Percentiles rank a stretch among this genome's conserved stretches.
phyloP scores from a whole-genome alignment of 1,140 invertebrate species.

The Xylocopa sonorina region DNA sequence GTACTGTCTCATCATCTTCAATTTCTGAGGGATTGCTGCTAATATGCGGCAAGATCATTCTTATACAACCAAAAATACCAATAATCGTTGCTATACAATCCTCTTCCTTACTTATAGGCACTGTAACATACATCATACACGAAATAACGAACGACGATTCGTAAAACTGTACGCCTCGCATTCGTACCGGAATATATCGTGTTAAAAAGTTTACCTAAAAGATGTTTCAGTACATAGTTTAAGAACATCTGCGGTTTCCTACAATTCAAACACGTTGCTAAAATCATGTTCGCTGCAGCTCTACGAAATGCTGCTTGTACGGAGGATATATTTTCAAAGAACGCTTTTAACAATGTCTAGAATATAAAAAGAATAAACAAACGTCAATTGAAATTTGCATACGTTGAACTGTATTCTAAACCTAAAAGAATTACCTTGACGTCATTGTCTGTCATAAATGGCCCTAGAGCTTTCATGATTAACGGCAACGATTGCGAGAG shows the following conservation, averaged over 20 bases:
- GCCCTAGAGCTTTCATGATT: slow-evolving; percentile 87
- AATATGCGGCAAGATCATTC: slow-evolving; percentile 84
- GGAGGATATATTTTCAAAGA: slow-evolving; percentile 86
- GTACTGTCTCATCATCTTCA: slow-evolving; percentile 61
- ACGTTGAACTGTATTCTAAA: slow-evolving; percentile 14
- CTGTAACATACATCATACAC: slow-evolving; percentile 82
- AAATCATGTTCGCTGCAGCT: slow-evolving; percentile 85
- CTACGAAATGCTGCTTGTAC: slow-evolving; percentile 84
- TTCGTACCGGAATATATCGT: background rate
- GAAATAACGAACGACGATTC: too few relatives aligned
- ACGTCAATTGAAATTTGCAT: slow-evolving; percentile 51
- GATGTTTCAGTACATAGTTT: slow-evolving; percentile 83
- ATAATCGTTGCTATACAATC: slow-evolving; percentile 82
- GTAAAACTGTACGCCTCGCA: slow-evolving; percentile 14
- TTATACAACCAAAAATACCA: slow-evolving; percentile 86
- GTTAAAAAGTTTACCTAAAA: slow-evolving; percentile 75
- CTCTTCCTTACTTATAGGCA: slow-evolving; percentile 82
- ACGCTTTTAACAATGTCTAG: slow-evolving; percentile 85
- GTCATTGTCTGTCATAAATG: slow-evolving; percentile 89
- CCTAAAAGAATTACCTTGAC: slow-evolving; percentile 83
- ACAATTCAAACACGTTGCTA: slow-evolving; percentile 85
- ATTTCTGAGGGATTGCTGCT: slow-evolving; percentile 58
- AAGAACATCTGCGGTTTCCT: slow-evolving; percentile 85
- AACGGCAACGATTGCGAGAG: slow-evolving; percentile 86
- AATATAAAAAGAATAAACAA: slow-evolving; percentile 23